Evolutionary conservation across 1,140 invertebrate species (phyloP).

Genomic region (Sogatella furcifera): DNA sequence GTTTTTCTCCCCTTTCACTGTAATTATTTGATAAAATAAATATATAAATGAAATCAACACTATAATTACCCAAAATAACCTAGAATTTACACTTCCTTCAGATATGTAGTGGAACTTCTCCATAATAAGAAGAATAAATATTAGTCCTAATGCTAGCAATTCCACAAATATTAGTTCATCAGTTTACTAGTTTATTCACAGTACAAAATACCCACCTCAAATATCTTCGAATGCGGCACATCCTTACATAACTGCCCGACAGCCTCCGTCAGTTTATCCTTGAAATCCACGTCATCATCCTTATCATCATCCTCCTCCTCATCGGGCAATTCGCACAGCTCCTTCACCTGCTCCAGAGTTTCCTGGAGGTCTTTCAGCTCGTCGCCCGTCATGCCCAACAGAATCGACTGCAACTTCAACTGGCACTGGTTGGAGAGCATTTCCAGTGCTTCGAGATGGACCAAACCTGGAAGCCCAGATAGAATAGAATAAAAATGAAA

Average conservation of each 20-base stretch:
- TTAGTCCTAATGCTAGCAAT: too few relatives aligned
- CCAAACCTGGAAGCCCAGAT: conserved; percentile 44
- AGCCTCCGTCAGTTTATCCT: conserved; percentile 39
- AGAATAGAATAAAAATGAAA: too few relatives aligned
- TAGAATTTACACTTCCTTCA: too few relatives aligned
- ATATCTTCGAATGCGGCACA: conserved; percentile 38
- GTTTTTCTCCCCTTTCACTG: too few relatives aligned
- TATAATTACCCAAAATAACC: too few relatives aligned
- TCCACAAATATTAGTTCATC: too few relatives aligned
- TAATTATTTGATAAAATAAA: too few relatives aligned
- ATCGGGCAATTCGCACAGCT: conserved; percentile 61
- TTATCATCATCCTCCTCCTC: conserved; percentile 49
- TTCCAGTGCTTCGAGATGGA: conserved; percentile 81
- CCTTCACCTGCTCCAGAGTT: conserved; percentile 65
- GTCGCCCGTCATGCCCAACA: conserved; percentile 40
- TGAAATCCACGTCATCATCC: conserved; percentile 38
- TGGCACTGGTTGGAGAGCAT: conserved; percentile 76
- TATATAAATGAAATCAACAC: too few relatives aligned
- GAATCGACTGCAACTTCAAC: conserved; percentile 54
- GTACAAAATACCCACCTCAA: conserved; percentile 30
- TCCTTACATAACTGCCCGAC: conserved; percentile 40
- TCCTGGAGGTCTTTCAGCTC: conserved; percentile 57
- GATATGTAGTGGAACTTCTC: too few relatives aligned
- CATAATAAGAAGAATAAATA: too few relatives aligned
- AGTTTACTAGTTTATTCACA: too few relatives aligned